Evolutionary conservation across 2,113 vertebrate species (phyloP), one percentile per base, ranked within the genome.

Genomic region (Mormyrus lacerda): DNA sequence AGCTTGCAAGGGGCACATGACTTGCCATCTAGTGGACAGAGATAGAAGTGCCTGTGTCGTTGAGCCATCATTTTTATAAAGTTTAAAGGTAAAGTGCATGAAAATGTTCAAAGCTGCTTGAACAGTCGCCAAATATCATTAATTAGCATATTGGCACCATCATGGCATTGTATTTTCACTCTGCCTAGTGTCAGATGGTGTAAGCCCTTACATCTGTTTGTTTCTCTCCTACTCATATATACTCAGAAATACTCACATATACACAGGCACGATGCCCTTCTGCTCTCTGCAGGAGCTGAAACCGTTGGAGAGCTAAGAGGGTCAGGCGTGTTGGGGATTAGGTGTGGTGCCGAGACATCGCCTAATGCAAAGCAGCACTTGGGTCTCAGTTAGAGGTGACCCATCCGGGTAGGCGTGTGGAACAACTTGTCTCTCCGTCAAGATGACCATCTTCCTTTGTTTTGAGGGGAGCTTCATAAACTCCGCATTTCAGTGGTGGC

Each of bases 1-100:
- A 82, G 47, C 47, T 42, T 55, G 17, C 19, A 42, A 51, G 27
- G n/a, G 73, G 87, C 42, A 88, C 24, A 31, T 88, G 45, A 24
- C 45, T 15, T 88, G 87, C 58, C 87, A 65, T 76, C 87, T 76
- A 76, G 87, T 76, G 87, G 61, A 88, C 45, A 88, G 87, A 73
- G 27, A 7, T 65, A 76, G 73, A 76, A 76, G 1, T n/a, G 7
- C 61, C 9, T 31, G 11, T 55, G 58, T 47, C 9, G 44, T 50
- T 88, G 11, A 69, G 44, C 44, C 4, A 39, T 11, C 15, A 17
- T 11, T 39, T 45, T 42, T 45, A 10, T 39, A 45, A 83, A 83
- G 79, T 45, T 84, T 24, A 24, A 21, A 83, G 79, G 79, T 76
- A 53, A 53, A 53, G 19, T 53, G 51, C 6, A 53, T 21, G 17